These are phyloP conservation scores for Gnatocerus cornutus DNA, from an alignment of 2,888 invertebrate genomes.

Conservation along the genomic window DNA sequence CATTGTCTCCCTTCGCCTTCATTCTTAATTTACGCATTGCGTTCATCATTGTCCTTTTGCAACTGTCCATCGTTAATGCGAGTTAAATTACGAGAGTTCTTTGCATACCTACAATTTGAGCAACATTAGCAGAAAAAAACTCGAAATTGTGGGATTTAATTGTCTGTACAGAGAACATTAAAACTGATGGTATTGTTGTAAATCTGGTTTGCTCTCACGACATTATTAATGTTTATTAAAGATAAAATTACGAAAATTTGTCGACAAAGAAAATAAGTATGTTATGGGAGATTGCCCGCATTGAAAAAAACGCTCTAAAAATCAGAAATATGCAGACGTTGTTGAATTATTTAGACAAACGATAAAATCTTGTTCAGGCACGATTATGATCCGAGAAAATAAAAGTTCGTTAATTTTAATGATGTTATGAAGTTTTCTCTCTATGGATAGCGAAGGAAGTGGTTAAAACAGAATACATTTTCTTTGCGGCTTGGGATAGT, in stretches of 20 bases:
- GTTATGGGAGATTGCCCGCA: constrained; percentile 51
- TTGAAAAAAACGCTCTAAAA: constrained; percentile 17
- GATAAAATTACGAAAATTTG: constrained; percentile 52
- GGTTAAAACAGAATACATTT: constrained; percentile 41
- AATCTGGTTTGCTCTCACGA: constrained; percentile 46
- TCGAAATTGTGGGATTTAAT: constrained; percentile 32
- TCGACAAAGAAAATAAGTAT: constrained; percentile 48
- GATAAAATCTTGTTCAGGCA: background rate
- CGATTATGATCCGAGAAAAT: constrained; percentile 29
- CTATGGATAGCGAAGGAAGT: constrained; percentile 27
- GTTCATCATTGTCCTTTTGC: constrained; percentile 17
- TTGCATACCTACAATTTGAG: constrained; percentile 27
- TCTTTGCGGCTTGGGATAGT: constrained; percentile 27
- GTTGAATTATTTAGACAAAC: background rate
- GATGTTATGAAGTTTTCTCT: constrained; percentile 10
- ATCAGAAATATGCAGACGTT: background rate
- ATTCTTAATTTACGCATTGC: constrained; percentile 7
- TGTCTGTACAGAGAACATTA: constrained; percentile 9
- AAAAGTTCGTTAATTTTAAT: constrained; percentile 31
- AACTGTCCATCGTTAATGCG: background rate
- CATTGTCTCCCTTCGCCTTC: constrained; percentile 1
- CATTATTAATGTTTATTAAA: constrained; percentile 46
- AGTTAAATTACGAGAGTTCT: constrained; percentile 16
- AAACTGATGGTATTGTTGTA: constrained; percentile 38
- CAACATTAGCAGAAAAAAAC: constrained; percentile 34